phyloP scores from a whole-genome alignment of 2,797 vertebrate genomes.

The Aldrovandia affinis region DNA sequence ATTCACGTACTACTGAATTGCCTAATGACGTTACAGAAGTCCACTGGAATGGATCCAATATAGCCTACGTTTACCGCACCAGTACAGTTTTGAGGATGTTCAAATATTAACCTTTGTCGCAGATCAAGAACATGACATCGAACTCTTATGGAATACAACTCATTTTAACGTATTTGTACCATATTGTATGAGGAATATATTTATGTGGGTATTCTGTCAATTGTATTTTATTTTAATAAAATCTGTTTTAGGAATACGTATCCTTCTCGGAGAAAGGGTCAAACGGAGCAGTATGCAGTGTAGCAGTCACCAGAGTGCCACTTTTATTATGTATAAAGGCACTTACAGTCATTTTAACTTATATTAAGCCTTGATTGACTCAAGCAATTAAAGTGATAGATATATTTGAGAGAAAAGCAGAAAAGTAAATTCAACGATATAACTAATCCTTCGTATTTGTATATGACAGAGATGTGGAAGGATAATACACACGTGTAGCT shows the following conservation, averaged over 20 bases:
- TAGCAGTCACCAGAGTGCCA: neutral
- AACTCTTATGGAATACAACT: neutral
- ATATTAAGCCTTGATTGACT: neutral
- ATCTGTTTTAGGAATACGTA: neutral
- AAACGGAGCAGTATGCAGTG: neutral
- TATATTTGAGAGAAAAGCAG: neutral
- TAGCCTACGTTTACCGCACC: neutral
- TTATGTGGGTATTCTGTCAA: neutral
- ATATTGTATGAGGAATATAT: neutral
- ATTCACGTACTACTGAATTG: neutral
- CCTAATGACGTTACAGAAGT: neutral
- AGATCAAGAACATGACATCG: neutral
- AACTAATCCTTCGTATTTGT: conserved; percentile 16
- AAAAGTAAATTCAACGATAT: neutral
- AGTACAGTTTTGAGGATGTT: neutral
- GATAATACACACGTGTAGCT: conserved; percentile 19
- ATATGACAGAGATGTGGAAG: conserved; percentile 28
- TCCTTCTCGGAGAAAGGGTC: neutral
- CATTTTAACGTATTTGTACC: neutral
- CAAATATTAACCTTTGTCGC: neutral
- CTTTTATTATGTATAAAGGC: neutral
- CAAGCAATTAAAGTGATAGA: neutral
- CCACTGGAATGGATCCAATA: neutral
- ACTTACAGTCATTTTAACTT: neutral
- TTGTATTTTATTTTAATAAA: neutral